Percentiles rank a stretch among this genome's conserved stretches.
Evolutionary conservation across 2,113 vertebrate species (phyloP).

Genomic region (Nestor notabilis): DNA sequence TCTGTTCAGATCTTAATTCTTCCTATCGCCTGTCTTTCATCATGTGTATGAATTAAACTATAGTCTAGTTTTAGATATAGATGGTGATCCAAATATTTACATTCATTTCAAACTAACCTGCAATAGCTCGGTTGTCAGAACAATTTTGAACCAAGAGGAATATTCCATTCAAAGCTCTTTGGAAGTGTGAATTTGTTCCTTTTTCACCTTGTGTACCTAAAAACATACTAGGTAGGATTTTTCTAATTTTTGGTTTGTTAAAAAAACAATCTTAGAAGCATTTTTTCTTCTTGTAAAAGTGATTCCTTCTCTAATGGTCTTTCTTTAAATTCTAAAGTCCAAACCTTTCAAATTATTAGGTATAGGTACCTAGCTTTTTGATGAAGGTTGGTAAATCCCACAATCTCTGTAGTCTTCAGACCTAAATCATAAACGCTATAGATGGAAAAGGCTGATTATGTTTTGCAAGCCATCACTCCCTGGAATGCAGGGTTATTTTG

Average conservation of each 20-base stretch:
- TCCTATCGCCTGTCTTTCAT: neutral
- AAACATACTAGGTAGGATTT: neutral
- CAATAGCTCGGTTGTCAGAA: neutral
- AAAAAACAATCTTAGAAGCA: neutral
- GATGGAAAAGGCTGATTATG: neutral
- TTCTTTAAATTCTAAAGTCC: neutral
- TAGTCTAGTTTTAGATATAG: neutral
- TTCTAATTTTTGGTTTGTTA: neutral
- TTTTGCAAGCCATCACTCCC: neutral
- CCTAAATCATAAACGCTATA: neutral
- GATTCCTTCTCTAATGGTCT: neutral
- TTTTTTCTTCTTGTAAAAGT: neutral
- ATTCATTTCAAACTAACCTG: neutral
- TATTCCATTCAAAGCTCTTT: neutral
- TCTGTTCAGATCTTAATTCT: neutral
- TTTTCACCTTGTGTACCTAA: neutral
- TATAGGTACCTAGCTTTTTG: neutral
- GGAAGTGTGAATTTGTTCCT: neutral
- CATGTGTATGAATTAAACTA: neutral
- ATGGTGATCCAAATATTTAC: neutral
- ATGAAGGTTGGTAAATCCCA: neutral
- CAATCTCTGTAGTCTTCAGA: neutral
- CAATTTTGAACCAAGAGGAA: neutral
- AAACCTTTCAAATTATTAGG: neutral
- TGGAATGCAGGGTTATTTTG: neutral